Percentiles rank a stretch among this genome's conserved stretches.
Evolutionary conservation across 2,888 invertebrate genomes (phyloP).

Genomic region (Mythimna vitellina): DNA sequence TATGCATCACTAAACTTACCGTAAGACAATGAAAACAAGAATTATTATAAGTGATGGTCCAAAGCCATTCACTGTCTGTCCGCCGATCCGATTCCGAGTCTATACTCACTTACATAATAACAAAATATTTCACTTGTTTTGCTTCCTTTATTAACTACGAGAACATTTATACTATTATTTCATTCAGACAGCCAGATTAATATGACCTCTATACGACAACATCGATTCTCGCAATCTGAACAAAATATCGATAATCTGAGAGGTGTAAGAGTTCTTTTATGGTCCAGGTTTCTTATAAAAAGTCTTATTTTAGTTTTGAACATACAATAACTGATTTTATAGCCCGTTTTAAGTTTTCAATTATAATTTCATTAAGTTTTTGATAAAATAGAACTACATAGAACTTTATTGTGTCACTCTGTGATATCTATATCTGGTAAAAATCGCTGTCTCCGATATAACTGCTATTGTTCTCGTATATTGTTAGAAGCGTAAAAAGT

Average conservation of each 20-base stretch:
- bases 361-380: conserved; percentile 23
- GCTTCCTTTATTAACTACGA: conserved; percentile 49
- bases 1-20: conserved; percentile 26
- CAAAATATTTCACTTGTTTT: conserved; percentile 78
- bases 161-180: conserved; percentile 15
- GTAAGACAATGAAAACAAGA: conserved; percentile 70
- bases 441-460: no score
- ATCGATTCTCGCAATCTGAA: not conserved
- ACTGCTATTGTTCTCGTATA: no score
- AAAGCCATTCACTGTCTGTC: conserved; percentile 81
- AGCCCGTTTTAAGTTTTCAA: conserved; percentile 14
- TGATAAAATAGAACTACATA: conserved; percentile 8
- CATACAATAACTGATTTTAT: not conserved
- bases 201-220: conserved; percentile 10
- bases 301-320: not conserved
- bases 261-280: not conserved
- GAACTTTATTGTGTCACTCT: not conserved
- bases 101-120: conserved; percentile 79
- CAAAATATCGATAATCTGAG: not conserved
- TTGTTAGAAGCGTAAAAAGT: no score
- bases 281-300: not conserved
- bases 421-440: conserved; percentile 5
- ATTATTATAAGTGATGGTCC: conserved; percentile 74
- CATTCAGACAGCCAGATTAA: conserved; percentile 2
- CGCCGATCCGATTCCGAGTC: conserved; percentile 75